A percentile compares a stretch with the other conserved stretches of the same genome.
Conservation (phyloP, 2,797 vertebrate genomes). For the Clarias fuscus region DNA sequence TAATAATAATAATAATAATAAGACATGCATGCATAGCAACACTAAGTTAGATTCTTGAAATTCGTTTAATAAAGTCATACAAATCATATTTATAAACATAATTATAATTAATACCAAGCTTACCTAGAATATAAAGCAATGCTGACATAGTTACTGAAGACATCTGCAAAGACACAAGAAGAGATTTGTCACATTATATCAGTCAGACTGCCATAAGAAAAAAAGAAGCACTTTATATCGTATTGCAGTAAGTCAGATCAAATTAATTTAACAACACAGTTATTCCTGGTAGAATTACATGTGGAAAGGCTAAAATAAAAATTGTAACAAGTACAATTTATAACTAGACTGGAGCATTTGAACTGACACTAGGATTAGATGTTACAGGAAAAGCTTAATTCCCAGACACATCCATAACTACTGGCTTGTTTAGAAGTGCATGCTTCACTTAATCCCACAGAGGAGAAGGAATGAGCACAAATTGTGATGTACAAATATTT, state of each 20-base stretch:
- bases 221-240: background rate
- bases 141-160: conserved; percentile 55
- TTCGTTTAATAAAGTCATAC: background rate
- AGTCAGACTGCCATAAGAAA: background rate
- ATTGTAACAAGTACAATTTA: background rate
- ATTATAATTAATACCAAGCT: conserved; percentile 15
- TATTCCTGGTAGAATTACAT: conserved; percentile 3
- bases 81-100: background rate
- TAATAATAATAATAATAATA: no score
- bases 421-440: conserved; percentile 40
- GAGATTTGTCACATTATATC: conserved; percentile 12
- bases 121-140: conserved; percentile 60
- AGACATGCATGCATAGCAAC: background rate
- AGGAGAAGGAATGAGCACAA: background rate
- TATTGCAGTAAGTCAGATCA: background rate
- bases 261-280: background rate
- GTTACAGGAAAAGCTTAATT: conserved; percentile 40
- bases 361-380: conserved; percentile 37
- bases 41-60: background rate
- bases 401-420: conserved; percentile 52
- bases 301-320: background rate
- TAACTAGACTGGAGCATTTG: conserved; percentile 9
- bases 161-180: conserved; percentile 50
- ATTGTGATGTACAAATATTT: conserved; percentile 19
- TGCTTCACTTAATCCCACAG: conserved; percentile 48